A percentile compares a stretch with the other conserved stretches of the same genome.
These are phyloP conservation scores for Pseudomyrmex cubaensis DNA, from an alignment of 1,140 invertebrate species.

Conservation along the genomic window DNA sequence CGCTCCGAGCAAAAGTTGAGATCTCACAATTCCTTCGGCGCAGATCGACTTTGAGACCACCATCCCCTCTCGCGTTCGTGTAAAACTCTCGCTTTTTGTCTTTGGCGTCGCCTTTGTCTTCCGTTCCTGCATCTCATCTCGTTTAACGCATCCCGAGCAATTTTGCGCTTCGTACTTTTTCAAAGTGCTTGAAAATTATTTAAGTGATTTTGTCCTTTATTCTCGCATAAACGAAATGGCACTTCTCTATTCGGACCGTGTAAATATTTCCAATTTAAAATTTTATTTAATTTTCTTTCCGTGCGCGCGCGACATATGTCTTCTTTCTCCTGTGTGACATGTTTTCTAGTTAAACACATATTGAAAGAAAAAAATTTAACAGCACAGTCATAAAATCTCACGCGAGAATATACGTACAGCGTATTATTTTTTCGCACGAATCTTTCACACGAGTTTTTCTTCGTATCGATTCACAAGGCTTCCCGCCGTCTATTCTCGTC, in stretches of 20 bases:
- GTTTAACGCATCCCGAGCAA: constrained; percentile 15
- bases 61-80: background rate
- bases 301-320: background rate
- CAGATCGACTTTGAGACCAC: constrained; percentile 46
- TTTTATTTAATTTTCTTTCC: background rate
- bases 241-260: background rate
- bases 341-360: background rate
- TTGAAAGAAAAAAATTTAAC: background rate
- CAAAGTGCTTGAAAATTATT: background rate
- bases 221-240: too few relatives aligned
- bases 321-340: background rate
- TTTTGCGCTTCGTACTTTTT: background rate
- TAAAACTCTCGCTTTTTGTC: constrained; percentile 49
- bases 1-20: constrained; percentile 54
- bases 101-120: constrained; percentile 14
- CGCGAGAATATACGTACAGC: background rate
- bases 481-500: background rate
- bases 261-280: background rate
- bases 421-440: background rate
- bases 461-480: constrained; percentile 45
- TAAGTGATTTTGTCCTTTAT: too few relatives aligned
- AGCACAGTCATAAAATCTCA: too few relatives aligned
- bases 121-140: constrained; percentile 11
- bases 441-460: constrained; percentile 24
- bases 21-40: constrained; percentile 38